Percentiles rank a stretch among this genome's conserved stretches.
These are phyloP conservation scores for Apamea anceps DNA, from an alignment of 2,888 invertebrate species.

Conservation along the genomic window DNA sequence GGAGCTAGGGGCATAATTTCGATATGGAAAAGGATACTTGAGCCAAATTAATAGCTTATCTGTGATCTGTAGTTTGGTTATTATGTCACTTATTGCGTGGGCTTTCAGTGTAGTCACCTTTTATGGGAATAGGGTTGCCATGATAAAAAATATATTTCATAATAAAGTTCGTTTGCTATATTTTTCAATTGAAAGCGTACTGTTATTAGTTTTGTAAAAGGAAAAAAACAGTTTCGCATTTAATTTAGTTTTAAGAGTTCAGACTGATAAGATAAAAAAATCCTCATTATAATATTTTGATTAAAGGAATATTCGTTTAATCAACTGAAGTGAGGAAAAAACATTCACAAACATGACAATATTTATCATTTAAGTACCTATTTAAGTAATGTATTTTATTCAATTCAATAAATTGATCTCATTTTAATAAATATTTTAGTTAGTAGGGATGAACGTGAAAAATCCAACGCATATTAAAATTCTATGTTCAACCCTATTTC, in stretches of 20 bases:
- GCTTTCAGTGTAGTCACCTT: slow-evolving; percentile 77
- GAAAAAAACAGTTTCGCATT: background rate
- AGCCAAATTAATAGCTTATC: slow-evolving; percentile 89
- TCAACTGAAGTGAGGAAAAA: slow-evolving; percentile 7
- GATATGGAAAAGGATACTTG: slow-evolving; percentile 84
- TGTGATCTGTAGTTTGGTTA: slow-evolving; percentile 84
- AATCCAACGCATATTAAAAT: background rate
- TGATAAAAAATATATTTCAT: background rate
- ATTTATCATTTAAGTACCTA: background rate
- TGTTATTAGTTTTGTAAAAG: background rate
- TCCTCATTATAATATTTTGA: background rate
- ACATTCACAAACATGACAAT: background rate
- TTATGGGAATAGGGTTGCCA: slow-evolving; percentile 78
- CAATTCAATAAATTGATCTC: background rate
- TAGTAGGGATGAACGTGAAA: background rate
- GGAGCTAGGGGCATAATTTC: slow-evolving; percentile 75
- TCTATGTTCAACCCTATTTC: slow-evolving; percentile 75
- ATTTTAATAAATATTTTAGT: background rate
- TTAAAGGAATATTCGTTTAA: slow-evolving; percentile 22
- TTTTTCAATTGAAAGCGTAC: background rate
- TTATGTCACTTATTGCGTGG: slow-evolving; percentile 87
- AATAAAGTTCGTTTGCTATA: background rate
- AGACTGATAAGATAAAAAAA: background rate
- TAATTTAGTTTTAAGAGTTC: slow-evolving; percentile 2
- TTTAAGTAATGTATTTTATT: background rate